Base-by-base conservation (phyloP, 2,888 invertebrate genomes). In the Encarsia formosa region DNA sequence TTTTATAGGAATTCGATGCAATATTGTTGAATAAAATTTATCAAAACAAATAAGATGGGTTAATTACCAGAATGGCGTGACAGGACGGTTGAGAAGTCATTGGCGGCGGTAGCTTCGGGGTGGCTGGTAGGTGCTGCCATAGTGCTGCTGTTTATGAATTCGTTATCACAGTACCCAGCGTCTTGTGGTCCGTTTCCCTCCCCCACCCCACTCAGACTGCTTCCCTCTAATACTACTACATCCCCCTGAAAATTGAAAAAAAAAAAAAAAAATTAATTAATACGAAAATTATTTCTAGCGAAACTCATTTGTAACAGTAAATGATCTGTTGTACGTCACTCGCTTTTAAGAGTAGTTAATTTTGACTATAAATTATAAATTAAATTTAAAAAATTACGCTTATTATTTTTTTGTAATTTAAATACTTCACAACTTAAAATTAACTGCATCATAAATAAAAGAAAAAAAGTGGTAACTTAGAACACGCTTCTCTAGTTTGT, bases 161-260 rank as follows among this genome's bases (percentile, higher is more conserved):
- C 67, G 71, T 73, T 74, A 74, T 74, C 73, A 74, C 73, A 74
- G 73, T 71, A 72, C 71, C 73, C 71, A 72, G 69, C 71, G 70
- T 71, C 68, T 66, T 73, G 72, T 71, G 71, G 69, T 73, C 70
- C 67, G 64, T 66, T 68, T 67, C 71, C 69, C 68, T 71, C 68
- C 69, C 68, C 69, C 68, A 69, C 70, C 72, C 72, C 70, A 70
- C 67, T 67, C 73, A 72, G 73, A 73, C 72, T 72, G 71, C 69
- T 71, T 71, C 69, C 69, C 69, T 69, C 72, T 74, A 74, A 73
- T 73, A 74, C 73, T 74, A 74, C 73, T 73, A 70, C 73, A 74
- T 74, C 71, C 69, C 72, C 69, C 74, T 74, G 59, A 20, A 65
- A 66, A 24, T 59, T n/a, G 24, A 45, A 40, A 31, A 54, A 37